Base-by-base conservation (phyloP, 2,113 vertebrate genomes). In the Lampris megalopsis region DNA sequence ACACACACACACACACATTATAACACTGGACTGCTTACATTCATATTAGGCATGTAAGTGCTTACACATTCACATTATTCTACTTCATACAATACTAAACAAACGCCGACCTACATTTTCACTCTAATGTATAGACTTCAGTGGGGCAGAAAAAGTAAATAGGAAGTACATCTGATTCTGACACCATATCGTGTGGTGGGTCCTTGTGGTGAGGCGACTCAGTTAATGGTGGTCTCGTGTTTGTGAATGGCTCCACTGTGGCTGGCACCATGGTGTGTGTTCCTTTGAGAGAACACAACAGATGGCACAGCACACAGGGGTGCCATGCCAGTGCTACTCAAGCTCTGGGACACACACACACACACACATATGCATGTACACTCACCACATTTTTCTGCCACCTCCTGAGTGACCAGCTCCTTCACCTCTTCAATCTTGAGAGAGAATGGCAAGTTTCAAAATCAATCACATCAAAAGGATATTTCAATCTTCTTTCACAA, bases 341-440 rank as follows among this genome's bases (percentile, higher is more conserved):
- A 87, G 88, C 77, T 81, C 79, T 63, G 82, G 79, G 79, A 77
- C 83, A 90, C 77, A 89, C 64, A 82, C 68, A 68, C 73, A 50
- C 10, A 47, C 65, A 57, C 52, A 71, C 38, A 42, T 9, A 56
- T 52, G 37, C 48, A 72, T 11, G 63, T 52, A 52, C 9, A 79
- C 96, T 96, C 86, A 97, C 96, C 95, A 0, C 96, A 96, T 84
- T 91, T 94, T 58, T 91, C 84, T 52, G 83, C 87, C 88, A 97
- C 88, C 82, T 96, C 95, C 0, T 91, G 94, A 61, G 89, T 94
- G 70, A 97, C 88, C 5, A 97, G 64, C 52, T 95, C 92, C 90
- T 96, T 96, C 87, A 97, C 94, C 37, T 96, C 95, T 65, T 95
- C 93, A 64, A 90, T 95, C 96, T 97, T 77, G 75, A 71, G 43